Base-by-base conservation (phyloP, 2,797 vertebrate genomes). In the Petrocephalus sullivani region DNA sequence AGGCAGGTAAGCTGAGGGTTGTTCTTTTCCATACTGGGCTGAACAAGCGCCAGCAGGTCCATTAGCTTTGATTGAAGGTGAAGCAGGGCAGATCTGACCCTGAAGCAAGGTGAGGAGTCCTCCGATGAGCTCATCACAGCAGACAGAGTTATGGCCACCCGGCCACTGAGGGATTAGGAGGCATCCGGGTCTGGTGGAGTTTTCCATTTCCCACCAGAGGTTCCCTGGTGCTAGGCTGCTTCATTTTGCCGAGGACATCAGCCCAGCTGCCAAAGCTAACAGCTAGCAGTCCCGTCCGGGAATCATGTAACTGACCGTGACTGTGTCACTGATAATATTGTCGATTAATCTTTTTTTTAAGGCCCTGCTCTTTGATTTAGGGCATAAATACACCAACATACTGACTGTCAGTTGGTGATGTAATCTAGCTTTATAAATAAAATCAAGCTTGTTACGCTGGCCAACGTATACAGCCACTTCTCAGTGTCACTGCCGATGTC, bases 21-120 rank as follows among this genome's bases (percentile, higher is more conserved):
- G 91, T 87, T 75, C 85, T 91, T 58, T 21, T 78, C 64, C 57
- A 89, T 88, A 41, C 87, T 89, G 90, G 92, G 91, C 93, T 95
- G 96, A 96, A 91, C 91, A 86, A 90, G 90, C 93, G 96, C 97
- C 97, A 98, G 91, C 93, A 92, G 88, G 94, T 95, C 96, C 96
- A 97, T 98, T 97, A 97, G 94, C 91, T 89, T 89, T 96, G 95
- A 97, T 96, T 97, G 95, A 96, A 97, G 95, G 90, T 92, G 92
- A 95, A 92, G 91, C 67, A 89, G 91, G 89, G 88, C 90, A 94
- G 93, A 94, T 91, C 84, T 96, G 95, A 96, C 94, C 93, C 92
- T 92, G 92, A 91, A 91, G 92, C 93, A 94, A 94, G 92, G 93
- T 93, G 92, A 92, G 90, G 6, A 94, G 90, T 93, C 92, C 91